These are phyloP conservation scores for Pogonocherus hispidulus DNA, from an alignment of 2,888 invertebrate species.

Conservation along the genomic window DNA sequence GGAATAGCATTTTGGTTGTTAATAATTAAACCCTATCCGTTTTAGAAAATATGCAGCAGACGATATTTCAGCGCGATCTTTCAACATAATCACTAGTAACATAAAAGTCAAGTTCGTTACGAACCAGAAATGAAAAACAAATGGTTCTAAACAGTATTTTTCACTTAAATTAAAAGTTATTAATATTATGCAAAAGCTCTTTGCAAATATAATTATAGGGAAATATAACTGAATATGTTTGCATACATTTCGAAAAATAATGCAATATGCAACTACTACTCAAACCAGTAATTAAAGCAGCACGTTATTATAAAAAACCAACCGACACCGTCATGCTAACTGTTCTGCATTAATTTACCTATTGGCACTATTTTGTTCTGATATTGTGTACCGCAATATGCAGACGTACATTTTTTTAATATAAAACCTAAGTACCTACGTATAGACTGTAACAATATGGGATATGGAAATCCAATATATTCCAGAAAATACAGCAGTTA, in stretches of 20 bases:
- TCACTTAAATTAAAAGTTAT: neutral
- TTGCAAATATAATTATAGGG: constrained; percentile 20
- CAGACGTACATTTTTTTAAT: too few relatives aligned
- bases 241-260: constrained; percentile 31
- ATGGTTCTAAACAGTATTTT: neutral
- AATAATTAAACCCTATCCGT: too few relatives aligned
- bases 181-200: constrained; percentile 11
- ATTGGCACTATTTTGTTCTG: too few relatives aligned
- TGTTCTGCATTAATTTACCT: neutral
- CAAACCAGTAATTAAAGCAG: constrained; percentile 27
- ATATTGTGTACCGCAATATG: too few relatives aligned
- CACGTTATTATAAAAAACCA: constrained; percentile 25
- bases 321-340: neutral
- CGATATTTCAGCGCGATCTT: neutral
- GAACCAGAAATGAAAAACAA: neutral
- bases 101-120: neutral
- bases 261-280: constrained; percentile 12
- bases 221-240: constrained; percentile 33
- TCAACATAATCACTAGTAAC: neutral
- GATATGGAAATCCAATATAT: too few relatives aligned
- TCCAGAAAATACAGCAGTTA: too few relatives aligned
- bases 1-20: too few relatives aligned
- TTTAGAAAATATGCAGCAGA: too few relatives aligned
- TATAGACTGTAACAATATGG: too few relatives aligned
- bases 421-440: too few relatives aligned